Evolutionary conservation across 2,113 vertebrate species (phyloP), one percentile per base, ranked within the genome.

Genomic region (Brachyhypopomus occidentalis): DNA sequence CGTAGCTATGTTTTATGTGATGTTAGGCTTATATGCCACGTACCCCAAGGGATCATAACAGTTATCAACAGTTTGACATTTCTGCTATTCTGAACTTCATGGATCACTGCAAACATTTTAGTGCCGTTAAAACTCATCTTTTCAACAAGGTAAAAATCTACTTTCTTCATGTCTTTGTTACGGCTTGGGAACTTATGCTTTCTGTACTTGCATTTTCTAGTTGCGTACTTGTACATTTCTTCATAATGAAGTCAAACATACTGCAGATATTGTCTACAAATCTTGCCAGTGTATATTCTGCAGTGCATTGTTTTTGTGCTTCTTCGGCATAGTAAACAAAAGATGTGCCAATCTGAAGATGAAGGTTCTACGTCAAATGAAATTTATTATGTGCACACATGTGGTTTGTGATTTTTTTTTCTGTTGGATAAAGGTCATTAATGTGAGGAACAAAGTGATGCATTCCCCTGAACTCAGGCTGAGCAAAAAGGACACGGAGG

Each of bases 391-490:
- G 16, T 72, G 25, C 1, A 2, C 5, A 12, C 12, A n/a, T 34
- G 19, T 19, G 56, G 16, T 45, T 52, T 52, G 41, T 48, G 0
- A n/a, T 56, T 34, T 78, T 16, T 83, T 34, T 72, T 20, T 52
- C 8, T 58, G 1, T 27, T 58, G 4, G 5, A 55, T 85, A 27
- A 45, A 89, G 88, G 86, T 90, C 0, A 81, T 81, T 52, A 30
- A 2, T 45, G 84, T 88, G 16, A 85, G 89, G 60, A 90, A 90
- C 83, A 64, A 34, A 5, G 62, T 87, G 25, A 90, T 90, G 89
- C 89, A 90, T 63, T 87, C 86, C 0, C 72, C 88, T 55, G 78
- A 85, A 41, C 85, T 88, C 14, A 82, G 30, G 56, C 72, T 90
- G n/a, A 75, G 25, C 0, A 75, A 66, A 52, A 14, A 76, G 17